Percentiles rank a stretch among this genome's conserved stretches.
phyloP scores from a whole-genome alignment of 2,888 invertebrate genomes.

The Apamea anceps region DNA sequence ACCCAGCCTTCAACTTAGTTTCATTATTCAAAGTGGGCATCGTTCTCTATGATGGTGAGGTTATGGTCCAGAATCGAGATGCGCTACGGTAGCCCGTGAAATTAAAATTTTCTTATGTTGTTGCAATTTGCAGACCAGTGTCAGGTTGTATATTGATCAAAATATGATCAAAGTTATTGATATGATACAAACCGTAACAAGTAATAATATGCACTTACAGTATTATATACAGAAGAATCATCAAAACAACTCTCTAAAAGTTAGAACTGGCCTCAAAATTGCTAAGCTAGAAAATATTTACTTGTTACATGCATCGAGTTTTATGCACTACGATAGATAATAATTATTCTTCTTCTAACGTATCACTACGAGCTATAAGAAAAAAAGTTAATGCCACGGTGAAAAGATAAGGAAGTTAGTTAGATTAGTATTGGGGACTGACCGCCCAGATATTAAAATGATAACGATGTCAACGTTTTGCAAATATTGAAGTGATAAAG shows the following conservation, averaged over 20 bases:
- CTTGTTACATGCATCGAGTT: not conserved
- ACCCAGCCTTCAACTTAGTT: not conserved
- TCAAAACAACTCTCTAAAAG: not conserved
- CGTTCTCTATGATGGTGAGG: not conserved
- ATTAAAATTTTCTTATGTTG: not conserved
- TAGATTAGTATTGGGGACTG: constrained; percentile 14
- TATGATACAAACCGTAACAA: not conserved
- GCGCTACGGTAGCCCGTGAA: not conserved
- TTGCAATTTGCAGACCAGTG: not conserved
- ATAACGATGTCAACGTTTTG: constrained; percentile 22
- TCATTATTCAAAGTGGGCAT: not conserved
- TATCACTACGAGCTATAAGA: not conserved
- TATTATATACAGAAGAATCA: not conserved
- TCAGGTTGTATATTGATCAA: not conserved
- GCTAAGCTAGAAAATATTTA: not conserved
- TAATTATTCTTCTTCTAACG: constrained; percentile 4
- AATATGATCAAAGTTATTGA: not conserved
- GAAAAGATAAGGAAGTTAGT: constrained; percentile 20
- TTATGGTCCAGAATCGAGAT: not conserved
- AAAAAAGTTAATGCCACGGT: not conserved
- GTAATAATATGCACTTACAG: not conserved
- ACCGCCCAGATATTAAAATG: constrained; percentile 5
- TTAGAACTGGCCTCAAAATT: not conserved
- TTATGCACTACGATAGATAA: not conserved
- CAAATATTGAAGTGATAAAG: not conserved